Percentiles rank a stretch among this genome's conserved stretches.
Conservation (phyloP, 1,140 invertebrate genomes). For the Atta colombica region DNA sequence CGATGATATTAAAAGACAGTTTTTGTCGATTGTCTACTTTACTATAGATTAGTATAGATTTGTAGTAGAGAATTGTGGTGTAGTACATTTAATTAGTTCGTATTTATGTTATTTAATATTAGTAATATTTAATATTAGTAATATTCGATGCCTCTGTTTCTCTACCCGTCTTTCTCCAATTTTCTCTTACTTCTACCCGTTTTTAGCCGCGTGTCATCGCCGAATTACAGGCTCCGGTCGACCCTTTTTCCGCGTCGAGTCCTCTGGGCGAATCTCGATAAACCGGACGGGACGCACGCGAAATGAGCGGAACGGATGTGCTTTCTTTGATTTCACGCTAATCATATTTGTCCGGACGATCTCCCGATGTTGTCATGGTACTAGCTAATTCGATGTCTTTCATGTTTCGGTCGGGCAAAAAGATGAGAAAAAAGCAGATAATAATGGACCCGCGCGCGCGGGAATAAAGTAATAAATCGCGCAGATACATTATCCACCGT, state of each 20-base stretch:
- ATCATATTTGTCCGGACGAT: constrained; percentile 54
- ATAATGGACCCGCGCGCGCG: constrained; percentile 47
- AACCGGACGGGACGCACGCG: constrained; percentile 24
- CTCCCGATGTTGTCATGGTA: constrained; percentile 44
- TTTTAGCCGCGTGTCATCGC: constrained; percentile 70
- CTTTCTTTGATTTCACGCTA: constrained; percentile 61
- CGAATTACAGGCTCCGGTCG: constrained; percentile 32
- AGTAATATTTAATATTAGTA: not conserved
- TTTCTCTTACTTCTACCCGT: not conserved
- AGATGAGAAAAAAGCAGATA: not conserved
- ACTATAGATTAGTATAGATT: not conserved
- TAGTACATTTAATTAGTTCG: not conserved
- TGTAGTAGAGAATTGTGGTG: not conserved
- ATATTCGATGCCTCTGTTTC: not conserved
- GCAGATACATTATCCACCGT: constrained; percentile 58
- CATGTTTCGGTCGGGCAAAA: constrained; percentile 34
- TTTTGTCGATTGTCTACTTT: not conserved
- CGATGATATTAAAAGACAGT: not conserved
- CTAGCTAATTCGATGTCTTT: constrained; percentile 60
- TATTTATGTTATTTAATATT: not conserved
- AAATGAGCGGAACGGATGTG: constrained; percentile 47
- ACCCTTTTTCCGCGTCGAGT: constrained; percentile 46
- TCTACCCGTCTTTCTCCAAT: constrained; percentile 31
- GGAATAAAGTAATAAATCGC: constrained; percentile 65
- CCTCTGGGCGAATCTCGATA: constrained; percentile 36